These are phyloP conservation scores for Carollia perspicillata DNA, from an alignment of 2,113 vertebrate species.

Conservation along the genomic window DNA sequence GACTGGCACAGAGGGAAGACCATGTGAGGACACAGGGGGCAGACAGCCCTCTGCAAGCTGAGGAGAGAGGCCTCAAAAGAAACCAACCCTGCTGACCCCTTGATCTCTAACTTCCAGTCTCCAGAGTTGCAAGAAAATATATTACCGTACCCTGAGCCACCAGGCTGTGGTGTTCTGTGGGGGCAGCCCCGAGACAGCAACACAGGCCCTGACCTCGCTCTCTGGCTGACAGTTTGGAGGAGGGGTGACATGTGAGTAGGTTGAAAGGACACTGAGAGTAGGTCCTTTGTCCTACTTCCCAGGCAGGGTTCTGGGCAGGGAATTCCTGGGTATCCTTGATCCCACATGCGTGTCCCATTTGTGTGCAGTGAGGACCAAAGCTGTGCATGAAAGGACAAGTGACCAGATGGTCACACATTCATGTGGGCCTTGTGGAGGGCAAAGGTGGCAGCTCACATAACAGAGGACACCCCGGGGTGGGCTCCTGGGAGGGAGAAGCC, in stretches of 20 bases:
- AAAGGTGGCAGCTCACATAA: fast-evolving
- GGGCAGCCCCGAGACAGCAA: too few species aligned
- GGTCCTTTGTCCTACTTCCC: neutral
- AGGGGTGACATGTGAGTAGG: fast-evolving
- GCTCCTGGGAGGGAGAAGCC: neutral
- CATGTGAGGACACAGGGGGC: too few species aligned
- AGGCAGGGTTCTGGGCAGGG: neutral
- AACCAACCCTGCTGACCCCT: too few species aligned
- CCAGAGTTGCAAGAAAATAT: too few species aligned
- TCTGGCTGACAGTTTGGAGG: neutral
- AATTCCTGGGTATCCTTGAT: fast-evolving
- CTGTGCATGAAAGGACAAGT: neutral
- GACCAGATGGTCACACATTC: too few species aligned
- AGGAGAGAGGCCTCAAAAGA: too few species aligned
- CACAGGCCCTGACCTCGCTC: neutral
- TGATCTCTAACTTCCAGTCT: too few species aligned
- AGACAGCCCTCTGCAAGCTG: too few species aligned
- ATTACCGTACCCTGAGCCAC: neutral
- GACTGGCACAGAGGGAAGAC: neutral
- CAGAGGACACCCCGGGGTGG: neutral
- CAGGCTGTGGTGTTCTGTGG: neutral
- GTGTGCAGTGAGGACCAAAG: neutral
- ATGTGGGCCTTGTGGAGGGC: fast-evolving
- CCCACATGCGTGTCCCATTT: fast-evolving
- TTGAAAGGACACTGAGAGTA: neutral